phyloP scores from a whole-genome alignment of 2,113 vertebrate genomes.

The Benthochromis sp. region DNA sequence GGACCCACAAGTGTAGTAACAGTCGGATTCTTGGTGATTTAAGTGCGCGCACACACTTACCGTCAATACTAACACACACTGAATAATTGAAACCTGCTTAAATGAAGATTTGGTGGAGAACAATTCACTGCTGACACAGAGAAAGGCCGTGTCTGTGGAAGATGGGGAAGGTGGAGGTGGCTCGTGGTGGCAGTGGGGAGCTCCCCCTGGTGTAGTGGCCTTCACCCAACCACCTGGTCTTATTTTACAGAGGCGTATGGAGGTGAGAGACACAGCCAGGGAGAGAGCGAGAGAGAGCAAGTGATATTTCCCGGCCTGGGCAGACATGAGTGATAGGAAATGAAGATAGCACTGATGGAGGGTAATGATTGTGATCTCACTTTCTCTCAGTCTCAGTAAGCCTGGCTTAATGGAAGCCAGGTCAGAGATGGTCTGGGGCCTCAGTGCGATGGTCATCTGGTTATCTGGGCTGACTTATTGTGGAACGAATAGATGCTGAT shows the following conservation, averaged over 20 bases:
- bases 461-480: conserved; percentile 23
- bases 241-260: conserved; percentile 23
- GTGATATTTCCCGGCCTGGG: background rate
- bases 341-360: conserved; percentile 48
- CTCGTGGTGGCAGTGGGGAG: background rate
- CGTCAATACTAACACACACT: background rate
- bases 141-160: background rate
- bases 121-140: background rate
- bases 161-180: background rate
- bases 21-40: background rate
- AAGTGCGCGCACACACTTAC: background rate
- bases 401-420: conserved; percentile 52
- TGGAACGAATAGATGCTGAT: conserved; percentile 8
- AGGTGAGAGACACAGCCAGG: background rate
- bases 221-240: conserved; percentile 40
- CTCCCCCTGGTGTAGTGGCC: conserved; percentile 20
- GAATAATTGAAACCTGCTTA: background rate
- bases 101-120: background rate
- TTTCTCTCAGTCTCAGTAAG: conserved; percentile 2
- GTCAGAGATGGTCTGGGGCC: conserved; percentile 4
- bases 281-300: background rate
- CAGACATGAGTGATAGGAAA: conserved; percentile 45
- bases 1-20: background rate
- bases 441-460: conserved; percentile 35
- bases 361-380: conserved; percentile 53